Evolutionary conservation across 2,888 invertebrate genomes (phyloP).

Genomic region (Xylota segnis): DNA sequence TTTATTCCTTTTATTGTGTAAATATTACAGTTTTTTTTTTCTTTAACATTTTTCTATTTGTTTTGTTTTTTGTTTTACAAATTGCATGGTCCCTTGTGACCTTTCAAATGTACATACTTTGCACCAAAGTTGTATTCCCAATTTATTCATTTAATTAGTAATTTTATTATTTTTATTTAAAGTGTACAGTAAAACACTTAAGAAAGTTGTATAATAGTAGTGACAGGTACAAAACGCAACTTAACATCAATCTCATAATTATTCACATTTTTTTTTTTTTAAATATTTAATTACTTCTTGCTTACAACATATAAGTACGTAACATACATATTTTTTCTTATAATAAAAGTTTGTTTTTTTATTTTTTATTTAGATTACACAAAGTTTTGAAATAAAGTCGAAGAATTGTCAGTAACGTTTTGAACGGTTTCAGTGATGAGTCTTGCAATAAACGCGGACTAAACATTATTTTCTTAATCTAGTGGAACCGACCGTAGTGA

Average conservation of each 20-base stretch:
- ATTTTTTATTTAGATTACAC: not conserved
- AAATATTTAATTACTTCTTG: not conserved
- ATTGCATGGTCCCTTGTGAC: slow-evolving; percentile 75
- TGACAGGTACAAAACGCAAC: slow-evolving; percentile 77
- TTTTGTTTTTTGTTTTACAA: slow-evolving; percentile 43
- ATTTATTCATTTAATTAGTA: slow-evolving; percentile 20
- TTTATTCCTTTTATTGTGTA: slow-evolving; percentile 59
- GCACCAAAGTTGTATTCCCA: slow-evolving; percentile 41
- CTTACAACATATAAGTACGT: slow-evolving; percentile 48
- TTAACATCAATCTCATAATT: slow-evolving; percentile 73
- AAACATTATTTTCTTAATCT: not conserved
- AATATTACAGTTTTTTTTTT: slow-evolving; percentile 69
- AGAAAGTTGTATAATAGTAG: slow-evolving; percentile 66
- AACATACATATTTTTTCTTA: slow-evolving; percentile 45
- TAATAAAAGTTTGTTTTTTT: slow-evolving; percentile 36
- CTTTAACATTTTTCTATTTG: not conserved
- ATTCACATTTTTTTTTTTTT: slow-evolving; percentile 49
- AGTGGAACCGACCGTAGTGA: not conserved
- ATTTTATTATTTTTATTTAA: slow-evolving; percentile 15
- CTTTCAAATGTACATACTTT: slow-evolving; percentile 60
- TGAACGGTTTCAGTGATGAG: not conserved
- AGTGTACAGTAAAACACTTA: slow-evolving; percentile 63
- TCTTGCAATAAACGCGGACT: not conserved
- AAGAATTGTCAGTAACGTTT: not conserved
- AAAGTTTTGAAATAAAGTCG: not conserved